A percentile compares a stretch with the other conserved stretches of the same genome.
Evolutionary conservation across 2,888 invertebrate genomes (phyloP).

Genomic region (Harpagoxenus sublaevis): DNA sequence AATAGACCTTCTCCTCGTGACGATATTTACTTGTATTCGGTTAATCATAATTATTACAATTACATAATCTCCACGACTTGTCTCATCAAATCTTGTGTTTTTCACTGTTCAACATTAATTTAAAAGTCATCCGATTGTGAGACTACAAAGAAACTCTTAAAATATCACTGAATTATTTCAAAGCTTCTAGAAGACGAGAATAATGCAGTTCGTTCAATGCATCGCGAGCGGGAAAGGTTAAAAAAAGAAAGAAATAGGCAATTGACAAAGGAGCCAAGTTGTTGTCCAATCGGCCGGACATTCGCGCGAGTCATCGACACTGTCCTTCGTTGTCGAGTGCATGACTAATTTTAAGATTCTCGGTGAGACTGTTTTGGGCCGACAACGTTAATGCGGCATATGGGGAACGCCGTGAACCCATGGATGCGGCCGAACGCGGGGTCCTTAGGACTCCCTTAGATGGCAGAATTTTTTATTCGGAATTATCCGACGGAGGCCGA

Average conservation of each 20-base stretch:
- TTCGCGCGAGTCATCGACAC: constrained; percentile 66
- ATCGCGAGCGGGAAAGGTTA: not conserved
- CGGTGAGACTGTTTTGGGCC: constrained; percentile 61
- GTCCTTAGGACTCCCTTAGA: constrained; percentile 83
- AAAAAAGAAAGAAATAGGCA: constrained; percentile 30
- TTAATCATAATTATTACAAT: not conserved
- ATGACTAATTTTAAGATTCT: constrained; percentile 74
- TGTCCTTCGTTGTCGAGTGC: constrained; percentile 70
- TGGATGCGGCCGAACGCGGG: constrained; percentile 44
- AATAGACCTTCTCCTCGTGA: not conserved
- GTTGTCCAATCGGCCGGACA: constrained; percentile 46
- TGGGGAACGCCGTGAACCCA: constrained; percentile 66
- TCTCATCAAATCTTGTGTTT: not conserved
- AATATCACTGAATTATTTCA: constrained; percentile 30
- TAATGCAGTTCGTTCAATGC: constrained; percentile 23
- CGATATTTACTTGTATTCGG: not conserved
- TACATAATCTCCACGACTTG: not conserved
- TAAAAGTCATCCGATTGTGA: constrained; percentile 17
- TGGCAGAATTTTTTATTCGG: constrained; percentile 80
- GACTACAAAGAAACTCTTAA: not conserved
- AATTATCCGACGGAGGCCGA: constrained; percentile 79
- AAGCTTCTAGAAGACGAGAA: constrained; percentile 8
- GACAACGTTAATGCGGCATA: constrained; percentile 29
- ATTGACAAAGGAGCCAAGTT: constrained; percentile 36
- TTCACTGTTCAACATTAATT: not conserved